Evolutionary conservation across 2,888 invertebrate species (phyloP).

Genomic region (Anodontia alba): DNA sequence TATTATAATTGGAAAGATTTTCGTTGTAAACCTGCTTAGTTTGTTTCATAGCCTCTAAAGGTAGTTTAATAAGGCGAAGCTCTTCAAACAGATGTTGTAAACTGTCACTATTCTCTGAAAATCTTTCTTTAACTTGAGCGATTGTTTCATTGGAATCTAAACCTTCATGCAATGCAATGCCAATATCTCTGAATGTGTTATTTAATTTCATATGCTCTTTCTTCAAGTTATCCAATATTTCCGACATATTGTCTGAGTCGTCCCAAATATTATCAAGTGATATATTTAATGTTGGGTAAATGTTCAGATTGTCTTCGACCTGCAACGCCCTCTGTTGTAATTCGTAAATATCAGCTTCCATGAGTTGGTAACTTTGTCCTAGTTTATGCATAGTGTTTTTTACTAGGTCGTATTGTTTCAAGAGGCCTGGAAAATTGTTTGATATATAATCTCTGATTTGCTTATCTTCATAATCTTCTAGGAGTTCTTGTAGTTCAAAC

Average conservation of each 20-base stretch:
- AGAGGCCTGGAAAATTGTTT: slow-evolving; percentile 5
- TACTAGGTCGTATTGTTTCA: neutral
- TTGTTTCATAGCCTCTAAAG: neutral
- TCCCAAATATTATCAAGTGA: neutral
- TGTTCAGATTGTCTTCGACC: neutral
- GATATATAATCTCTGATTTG: slow-evolving; percentile 15
- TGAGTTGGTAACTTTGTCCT: neutral
- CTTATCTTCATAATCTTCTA: neutral
- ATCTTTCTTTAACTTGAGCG: neutral
- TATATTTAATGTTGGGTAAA: neutral
- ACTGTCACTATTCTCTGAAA: neutral
- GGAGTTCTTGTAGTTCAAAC: neutral
- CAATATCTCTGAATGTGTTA: neutral
- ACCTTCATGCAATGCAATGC: neutral
- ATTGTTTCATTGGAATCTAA: neutral
- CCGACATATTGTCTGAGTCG: neutral
- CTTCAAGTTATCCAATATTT: neutral
- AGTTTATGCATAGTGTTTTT: neutral
- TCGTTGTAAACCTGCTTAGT: neutral
- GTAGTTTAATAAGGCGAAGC: neutral
- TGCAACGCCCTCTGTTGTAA: neutral
- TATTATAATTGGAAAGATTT: neutral
- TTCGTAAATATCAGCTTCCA: neutral
- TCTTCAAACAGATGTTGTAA: neutral
- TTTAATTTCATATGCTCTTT: neutral